Evolutionary conservation across 2,797 vertebrate genomes (phyloP), one percentile per base, ranked within the genome.

Genomic region (Sebastes miniatus): DNA sequence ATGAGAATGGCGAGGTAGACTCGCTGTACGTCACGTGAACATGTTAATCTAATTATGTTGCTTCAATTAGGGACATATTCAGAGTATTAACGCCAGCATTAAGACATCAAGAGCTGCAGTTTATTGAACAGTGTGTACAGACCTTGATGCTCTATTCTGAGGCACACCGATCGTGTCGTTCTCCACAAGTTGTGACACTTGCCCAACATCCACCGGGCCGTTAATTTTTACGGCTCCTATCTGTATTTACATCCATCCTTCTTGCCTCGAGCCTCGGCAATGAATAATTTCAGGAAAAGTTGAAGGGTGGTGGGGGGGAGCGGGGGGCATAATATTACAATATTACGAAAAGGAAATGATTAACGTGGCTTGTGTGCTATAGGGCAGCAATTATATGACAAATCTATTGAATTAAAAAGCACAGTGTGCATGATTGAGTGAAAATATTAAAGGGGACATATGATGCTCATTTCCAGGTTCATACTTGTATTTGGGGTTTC

Each of bases 201-300:
- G 81, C 64, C 77, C 73, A 75, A 62, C 69, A 69, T 24, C 73
- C 74, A 68, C 63, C 3, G 31, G 77, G 27, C 56, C 22, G 78
- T 91, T 91, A 82, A 87, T 71, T 88, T 92, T 89, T 89, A 90
- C 74, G 70, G 69, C 72, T 34, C 22, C 72, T 52, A 58, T 83
- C 76, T 76, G 76, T 89, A 76, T 90, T 90, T 84, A 87, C 87
- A 84, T 71, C 77, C 87, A 63, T 64, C 61, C 47, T 63, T 64
- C 22, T 73, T 29, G 71, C 69, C 59, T 62, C 12, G 4, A 74
- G 81, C 14, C 10, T 69, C 25, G 0, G 62, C 56, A 2, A 24
- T 71, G 74, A 64, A 58, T 81, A 43, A 87, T 76, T 50, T 67
- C 25, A 50, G 54, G 27, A 36, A 57, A 83, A 32, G 56, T 80